Evolutionary conservation across 1,140 invertebrate species (phyloP), one percentile per base, ranked within the genome.

Genomic region (Zaprionus ghesquierei): DNA sequence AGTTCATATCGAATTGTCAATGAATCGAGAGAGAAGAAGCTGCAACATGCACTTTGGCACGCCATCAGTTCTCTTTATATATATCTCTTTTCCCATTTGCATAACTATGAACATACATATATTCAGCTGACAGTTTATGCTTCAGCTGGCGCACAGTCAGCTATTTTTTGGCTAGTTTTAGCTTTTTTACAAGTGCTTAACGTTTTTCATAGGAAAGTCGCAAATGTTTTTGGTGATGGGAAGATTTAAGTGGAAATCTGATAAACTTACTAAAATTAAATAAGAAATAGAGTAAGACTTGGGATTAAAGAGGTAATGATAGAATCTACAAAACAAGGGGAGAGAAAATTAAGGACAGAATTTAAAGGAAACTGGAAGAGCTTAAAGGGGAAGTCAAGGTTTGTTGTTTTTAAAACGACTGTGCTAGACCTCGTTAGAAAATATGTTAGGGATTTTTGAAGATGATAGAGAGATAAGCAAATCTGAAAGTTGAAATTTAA

Each of bases 1-100:
- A 53, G 18, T 15, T 31, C 62, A 44, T 29, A 50, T 62, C 56
- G 38, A 59, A 59, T 46, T 59, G 38, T n/a, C 56, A 58, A 58
- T 46, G 58, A 33, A 61, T 27, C 41, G 35, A 46, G n/a, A 46
- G n/a, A 10, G 33, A 56, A 46, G 41, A 56, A 31, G 41, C 38
- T 46, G 41, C 58, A 46, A 49, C 55, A 50, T 61, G 58, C 58
- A 61, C 44, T 46, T 46, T 46, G 41, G 18, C 18, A 46, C 9
- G 18, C 41, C 41, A 46, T 46, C 15, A 46, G 18, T 12, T 46
- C 18, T 8, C 12, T 9, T 46, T 22, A 20, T n/a, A n/a, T n/a
- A 46, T 46, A 18, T 46, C 20, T 18, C 18, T 20, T 8, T 10
- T 10, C 41, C 41, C 41, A 46, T 46, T 46, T 46, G 22, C 18